A percentile compares a stretch with the other conserved stretches of the same genome.
Conservation (phyloP, 2,888 invertebrate species). For the Drosophila anomalipes region DNA sequence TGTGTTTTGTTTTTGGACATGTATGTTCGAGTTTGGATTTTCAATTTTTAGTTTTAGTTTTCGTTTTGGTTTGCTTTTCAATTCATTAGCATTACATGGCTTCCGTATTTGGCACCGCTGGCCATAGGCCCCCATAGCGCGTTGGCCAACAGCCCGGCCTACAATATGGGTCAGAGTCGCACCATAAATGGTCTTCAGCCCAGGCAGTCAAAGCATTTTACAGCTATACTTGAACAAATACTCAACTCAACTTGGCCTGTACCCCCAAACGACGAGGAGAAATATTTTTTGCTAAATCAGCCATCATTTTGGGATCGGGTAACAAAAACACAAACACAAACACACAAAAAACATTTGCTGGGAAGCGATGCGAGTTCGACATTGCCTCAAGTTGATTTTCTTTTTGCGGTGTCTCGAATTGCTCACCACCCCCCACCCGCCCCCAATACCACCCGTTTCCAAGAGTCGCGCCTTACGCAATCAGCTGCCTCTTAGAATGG, state of each 20-base stretch:
- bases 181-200: constrained; percentile 39
- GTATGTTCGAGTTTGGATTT: constrained; percentile 54
- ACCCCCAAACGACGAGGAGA: constrained; percentile 4
- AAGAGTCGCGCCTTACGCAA: constrained; percentile 18
- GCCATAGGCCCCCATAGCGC: constrained; percentile 19
- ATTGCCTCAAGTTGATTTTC: constrained; percentile 28
- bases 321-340: constrained; percentile 24
- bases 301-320: constrained; percentile 22
- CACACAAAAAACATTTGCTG: constrained; percentile 11
- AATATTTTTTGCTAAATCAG: constrained; percentile 43
- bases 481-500: constrained; percentile 12
- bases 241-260: constrained; percentile 2
- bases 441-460: too few species aligned
- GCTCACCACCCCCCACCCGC: not conserved
- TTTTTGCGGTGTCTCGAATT: constrained; percentile 44
- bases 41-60: constrained; percentile 21
- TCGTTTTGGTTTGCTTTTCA: constrained; percentile 45
- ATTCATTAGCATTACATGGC: constrained; percentile 81
- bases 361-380: constrained; percentile 29
- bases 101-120: constrained; percentile 73
- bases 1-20: constrained; percentile 48
- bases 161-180: constrained; percentile 54
- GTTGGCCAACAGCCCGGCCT: constrained; percentile 38
- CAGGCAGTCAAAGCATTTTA: constrained; percentile 46
- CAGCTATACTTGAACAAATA: constrained; percentile 39